Evolutionary conservation across 2,888 invertebrate species (phyloP).

Genomic region (Lithophane semibrunnea): DNA sequence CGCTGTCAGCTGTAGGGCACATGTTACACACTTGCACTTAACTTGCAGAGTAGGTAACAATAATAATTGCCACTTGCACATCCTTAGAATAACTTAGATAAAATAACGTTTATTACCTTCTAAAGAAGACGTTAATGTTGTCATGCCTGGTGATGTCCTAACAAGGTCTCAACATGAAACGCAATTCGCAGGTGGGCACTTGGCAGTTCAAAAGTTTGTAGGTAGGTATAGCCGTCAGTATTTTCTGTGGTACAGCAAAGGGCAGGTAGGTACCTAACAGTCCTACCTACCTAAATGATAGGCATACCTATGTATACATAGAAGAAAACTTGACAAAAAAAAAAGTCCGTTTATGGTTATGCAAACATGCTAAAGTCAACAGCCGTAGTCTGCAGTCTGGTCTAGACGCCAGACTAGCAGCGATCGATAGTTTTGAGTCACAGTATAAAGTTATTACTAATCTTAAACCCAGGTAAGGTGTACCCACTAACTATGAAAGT

Average conservation of each 20-base stretch:
- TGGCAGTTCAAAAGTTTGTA: conserved; percentile 8
- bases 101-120: conserved; percentile 13
- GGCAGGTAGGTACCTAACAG: background rate
- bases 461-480: background rate
- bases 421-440: conserved; percentile 53
- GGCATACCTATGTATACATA: background rate
- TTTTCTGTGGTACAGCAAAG: background rate
- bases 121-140: conserved; percentile 16
- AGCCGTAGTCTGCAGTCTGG: conserved; percentile 15
- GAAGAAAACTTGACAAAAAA: background rate
- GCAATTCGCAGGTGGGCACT: conserved; percentile 40
- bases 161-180: conserved; percentile 37
- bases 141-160: conserved; percentile 29
- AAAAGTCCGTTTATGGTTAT: background rate
- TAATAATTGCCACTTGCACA: conserved; percentile 16
- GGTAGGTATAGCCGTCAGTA: background rate
- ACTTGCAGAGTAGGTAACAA: background rate
- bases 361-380: conserved; percentile 13
- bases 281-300: no score
- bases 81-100: conserved; percentile 37
- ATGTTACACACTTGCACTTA: conserved; percentile 32
- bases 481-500: background rate
- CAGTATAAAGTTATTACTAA: background rate
- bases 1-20: conserved; percentile 53
- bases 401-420: conserved; percentile 50